Conservation (phyloP, 92 coral and sea anemone genomes). For the Paragorgia papillata region DNA sequence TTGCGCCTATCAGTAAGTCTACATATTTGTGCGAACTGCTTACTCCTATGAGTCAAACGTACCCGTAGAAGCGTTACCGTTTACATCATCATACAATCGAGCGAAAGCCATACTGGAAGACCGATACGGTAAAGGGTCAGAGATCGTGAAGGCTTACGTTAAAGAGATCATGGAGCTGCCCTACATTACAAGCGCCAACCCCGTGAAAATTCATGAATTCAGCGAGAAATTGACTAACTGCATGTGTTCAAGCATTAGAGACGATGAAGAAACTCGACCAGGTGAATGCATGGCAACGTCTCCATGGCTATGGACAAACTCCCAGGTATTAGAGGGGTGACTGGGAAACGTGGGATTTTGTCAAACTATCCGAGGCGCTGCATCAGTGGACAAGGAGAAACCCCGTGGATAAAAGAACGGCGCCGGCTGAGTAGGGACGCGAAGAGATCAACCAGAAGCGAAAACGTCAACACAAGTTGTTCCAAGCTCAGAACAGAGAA, state of each 20-base stretch:
- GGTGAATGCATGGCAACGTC: slow-evolving; percentile 32
- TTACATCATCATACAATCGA: slow-evolving; percentile 28
- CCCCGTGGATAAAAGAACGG: too few relatives aligned
- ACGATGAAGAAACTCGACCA: slow-evolving; percentile 19
- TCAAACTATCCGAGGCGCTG: too few relatives aligned
- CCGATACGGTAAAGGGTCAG: slow-evolving; percentile 37
- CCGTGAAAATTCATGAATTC: slow-evolving; percentile 16
- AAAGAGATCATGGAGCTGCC: slow-evolving; percentile 55
- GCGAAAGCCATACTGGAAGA: slow-evolving; percentile 41
- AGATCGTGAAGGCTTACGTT: slow-evolving; percentile 46
- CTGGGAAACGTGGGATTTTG: too few relatives aligned
- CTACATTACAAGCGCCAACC: slow-evolving; percentile 25
- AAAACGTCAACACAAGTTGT: too few relatives aligned
- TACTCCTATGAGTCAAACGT: slow-evolving; percentile 19
- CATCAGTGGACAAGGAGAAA: too few relatives aligned
- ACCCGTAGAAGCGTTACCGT: slow-evolving; percentile 37
- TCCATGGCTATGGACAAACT: slow-evolving; percentile 39
- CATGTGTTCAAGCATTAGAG: slow-evolving; percentile 20
- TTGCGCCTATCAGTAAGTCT: slow-evolving; percentile 35
- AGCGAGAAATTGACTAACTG: neutral
- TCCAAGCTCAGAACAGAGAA: too few relatives aligned
- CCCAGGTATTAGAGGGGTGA: too few relatives aligned
- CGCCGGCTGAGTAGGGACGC: too few relatives aligned
- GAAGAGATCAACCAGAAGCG: too few relatives aligned
- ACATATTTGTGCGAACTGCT: slow-evolving; percentile 37